Evolutionary conservation across 1,140 invertebrate species (phyloP), one percentile per base, ranked within the genome.

Genomic region (Drosophila albomicans): DNA sequence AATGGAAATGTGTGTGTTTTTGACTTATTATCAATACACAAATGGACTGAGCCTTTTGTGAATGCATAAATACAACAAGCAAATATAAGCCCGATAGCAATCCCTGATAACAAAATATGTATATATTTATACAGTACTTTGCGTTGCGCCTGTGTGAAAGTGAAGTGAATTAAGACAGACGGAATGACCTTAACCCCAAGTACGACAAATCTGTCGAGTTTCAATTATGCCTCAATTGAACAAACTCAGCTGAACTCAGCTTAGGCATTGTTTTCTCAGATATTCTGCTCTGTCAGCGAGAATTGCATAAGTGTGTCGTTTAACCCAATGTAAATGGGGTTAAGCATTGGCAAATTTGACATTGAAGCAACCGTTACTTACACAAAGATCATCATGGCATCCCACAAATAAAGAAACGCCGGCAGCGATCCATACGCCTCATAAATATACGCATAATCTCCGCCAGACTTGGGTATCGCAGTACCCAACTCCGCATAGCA

Each of bases 401-500:
- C 98, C 98, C 98, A 99, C 2, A 99, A 93, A 91, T 98, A 99
- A 4, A 99, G 93, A 93, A 99, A 99, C 1, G 98, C 98, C 7
- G 97, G 97, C 32, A 99, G 93, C 13, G 97, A 95, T n/a, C 98
- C 98, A 92, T 98, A 99, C 0, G 98, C 96, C 91, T 97, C 96
- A 84, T 95, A 94, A 75, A 98, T 98, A 82, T 99, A 99, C 5
- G 97, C 97, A 92, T 99, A 99, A 93, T 99, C 98, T 5, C 98
- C 98, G 1, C 98, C 98, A 61, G 97, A 98, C 87, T 97, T 96
- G 1, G 97, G 95, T 82, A 95, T 95, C 3, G 93, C 93, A 59
- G 95, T 95, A 92, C 98, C 99, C 28, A 99, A 93, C 95, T 99
- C 98, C 2, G 98, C 98, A 93, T 99, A 99, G 87, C 98, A 99